Base-by-base conservation (phyloP, 2,113 vertebrate species). In the Leptobrachium ailaonicum region DNA sequence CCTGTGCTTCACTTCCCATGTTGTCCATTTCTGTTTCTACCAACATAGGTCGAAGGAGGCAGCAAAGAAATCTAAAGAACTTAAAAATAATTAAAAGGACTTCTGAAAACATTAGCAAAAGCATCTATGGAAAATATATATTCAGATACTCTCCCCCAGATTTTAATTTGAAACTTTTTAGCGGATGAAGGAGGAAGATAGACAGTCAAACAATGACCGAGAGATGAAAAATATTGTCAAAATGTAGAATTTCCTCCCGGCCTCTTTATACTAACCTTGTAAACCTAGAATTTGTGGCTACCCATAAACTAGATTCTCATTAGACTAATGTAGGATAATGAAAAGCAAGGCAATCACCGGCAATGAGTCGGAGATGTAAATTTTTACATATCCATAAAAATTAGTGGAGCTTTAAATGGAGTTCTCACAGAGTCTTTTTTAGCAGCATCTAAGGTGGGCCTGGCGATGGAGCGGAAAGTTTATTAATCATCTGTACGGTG, bases 331-430 rank as follows among this genome's bases (percentile, higher is more conserved):
- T 40, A 40, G 71, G 71, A 68, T 74, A 68, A 73, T 66, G 71
- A 80, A 50, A 62, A 74, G 47, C 12, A 43, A 44, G 47, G 60
- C 70, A 80, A 58, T 80, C 60, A 40, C 45, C 2, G 71, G 44
- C 14, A 47, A 74, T n/a, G 71, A 50, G 68, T 58, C 41, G 58
- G 47, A 60, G 68, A 80, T 42, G 50, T 68, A 71, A 80, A 56
- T 66, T 67, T 32, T 73, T 80, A 80, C 71, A 80, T 45, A 56
- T 67, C 78, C 41, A 73, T 80, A 80, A 80, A 79, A 80, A 50
- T 58, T 67, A 80, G 71, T 80, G 71, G 66, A 68, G 71, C 79
- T 69, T 81, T 75, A 74, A 80, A 80, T 74, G 41, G 64, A 53
- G 71, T 67, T 73, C 71, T 73, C 66, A 80, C 14, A 60, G 42